Evolutionary conservation across 2,113 vertebrate species (phyloP).

Genomic region (Nansenia antarctica): DNA sequence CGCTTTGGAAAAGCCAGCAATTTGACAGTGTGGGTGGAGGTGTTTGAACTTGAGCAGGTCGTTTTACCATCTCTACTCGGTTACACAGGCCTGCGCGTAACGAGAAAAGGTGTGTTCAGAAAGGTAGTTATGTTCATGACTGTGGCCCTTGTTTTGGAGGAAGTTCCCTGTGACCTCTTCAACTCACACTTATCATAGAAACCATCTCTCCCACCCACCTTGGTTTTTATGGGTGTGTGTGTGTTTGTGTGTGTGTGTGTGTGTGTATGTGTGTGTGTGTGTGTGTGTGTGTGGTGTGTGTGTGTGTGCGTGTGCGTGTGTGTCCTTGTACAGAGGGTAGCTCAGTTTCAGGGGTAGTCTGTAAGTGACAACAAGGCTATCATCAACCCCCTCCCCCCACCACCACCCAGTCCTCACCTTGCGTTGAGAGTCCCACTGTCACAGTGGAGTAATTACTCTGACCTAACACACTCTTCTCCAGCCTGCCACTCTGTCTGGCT

Average conservation of each 20-base stretch:
- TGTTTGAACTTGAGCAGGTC: no score
- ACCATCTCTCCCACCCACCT: slow-evolving; percentile 21
- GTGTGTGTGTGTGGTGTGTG: slow-evolving; percentile 11
- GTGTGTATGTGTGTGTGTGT: slow-evolving; percentile 16
- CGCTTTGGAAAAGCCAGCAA: no score
- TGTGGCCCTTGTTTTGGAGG: not conserved
- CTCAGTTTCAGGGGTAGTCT: slow-evolving; percentile 57
- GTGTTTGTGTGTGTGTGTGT: slow-evolving; percentile 10
- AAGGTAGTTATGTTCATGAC: no score
- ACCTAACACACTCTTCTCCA: slow-evolving; percentile 39
- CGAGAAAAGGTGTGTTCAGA: no score
- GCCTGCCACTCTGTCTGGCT: slow-evolving; percentile 53
- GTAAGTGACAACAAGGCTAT: slow-evolving; percentile 56
- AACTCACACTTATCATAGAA: slow-evolving; percentile 26
- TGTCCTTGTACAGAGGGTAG: slow-evolving; percentile 12
- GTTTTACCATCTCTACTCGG: no score
- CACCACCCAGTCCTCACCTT: not conserved
- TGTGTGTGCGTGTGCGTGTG: slow-evolving; percentile 14
- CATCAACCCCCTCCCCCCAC: slow-evolving; percentile 40
- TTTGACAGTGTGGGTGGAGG: no score
- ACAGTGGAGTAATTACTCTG: slow-evolving; percentile 53
- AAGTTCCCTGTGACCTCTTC: slow-evolving; percentile 26
- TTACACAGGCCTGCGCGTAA: no score
- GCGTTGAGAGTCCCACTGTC: slow-evolving; percentile 27
- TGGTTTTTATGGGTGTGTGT: slow-evolving; percentile 14